Evolutionary conservation across 2,113 vertebrate genomes (phyloP).

Genomic region (Nannospalax galili): DNA sequence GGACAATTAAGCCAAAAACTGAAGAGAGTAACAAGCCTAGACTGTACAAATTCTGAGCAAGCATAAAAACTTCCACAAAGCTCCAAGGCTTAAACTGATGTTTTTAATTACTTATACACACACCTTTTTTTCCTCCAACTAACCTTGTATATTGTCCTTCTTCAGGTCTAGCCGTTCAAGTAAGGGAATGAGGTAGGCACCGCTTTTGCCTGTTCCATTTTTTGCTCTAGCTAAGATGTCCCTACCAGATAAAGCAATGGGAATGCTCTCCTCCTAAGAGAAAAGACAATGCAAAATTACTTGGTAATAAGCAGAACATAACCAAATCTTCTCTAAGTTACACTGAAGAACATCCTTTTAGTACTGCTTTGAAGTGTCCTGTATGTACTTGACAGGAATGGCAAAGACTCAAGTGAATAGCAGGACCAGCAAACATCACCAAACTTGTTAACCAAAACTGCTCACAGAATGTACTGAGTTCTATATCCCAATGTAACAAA

Average conservation of each 20-base stretch:
- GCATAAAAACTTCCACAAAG: background rate
- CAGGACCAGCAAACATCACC: background rate
- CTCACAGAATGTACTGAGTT: background rate
- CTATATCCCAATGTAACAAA: background rate
- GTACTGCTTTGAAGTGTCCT: background rate
- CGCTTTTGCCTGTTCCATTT: constrained; percentile 99
- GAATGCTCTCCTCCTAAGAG: constrained; percentile 99
- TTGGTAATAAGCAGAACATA: constrained; percentile 17
- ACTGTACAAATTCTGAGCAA: constrained; percentile 38
- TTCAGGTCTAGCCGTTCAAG: constrained; percentile 99
- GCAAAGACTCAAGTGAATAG: constrained; percentile 20
- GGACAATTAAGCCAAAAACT: background rate
- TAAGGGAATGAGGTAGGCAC: constrained; percentile 99
- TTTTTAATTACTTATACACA: background rate
- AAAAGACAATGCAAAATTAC: background rate
- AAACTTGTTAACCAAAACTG: constrained; percentile 32
- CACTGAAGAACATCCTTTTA: background rate
- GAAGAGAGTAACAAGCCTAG: background rate
- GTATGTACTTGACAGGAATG: constrained; percentile 12
- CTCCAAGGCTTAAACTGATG: background rate
- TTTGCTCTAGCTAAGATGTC: constrained; percentile 99
- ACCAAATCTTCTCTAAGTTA: constrained; percentile 34
- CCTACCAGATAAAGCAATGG: constrained; percentile 99
- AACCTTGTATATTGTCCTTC: constrained; percentile 99
- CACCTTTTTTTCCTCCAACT: constrained; percentile 61